Base-by-base conservation (phyloP, 2,113 vertebrate genomes). In the Falco punctatus region DNA sequence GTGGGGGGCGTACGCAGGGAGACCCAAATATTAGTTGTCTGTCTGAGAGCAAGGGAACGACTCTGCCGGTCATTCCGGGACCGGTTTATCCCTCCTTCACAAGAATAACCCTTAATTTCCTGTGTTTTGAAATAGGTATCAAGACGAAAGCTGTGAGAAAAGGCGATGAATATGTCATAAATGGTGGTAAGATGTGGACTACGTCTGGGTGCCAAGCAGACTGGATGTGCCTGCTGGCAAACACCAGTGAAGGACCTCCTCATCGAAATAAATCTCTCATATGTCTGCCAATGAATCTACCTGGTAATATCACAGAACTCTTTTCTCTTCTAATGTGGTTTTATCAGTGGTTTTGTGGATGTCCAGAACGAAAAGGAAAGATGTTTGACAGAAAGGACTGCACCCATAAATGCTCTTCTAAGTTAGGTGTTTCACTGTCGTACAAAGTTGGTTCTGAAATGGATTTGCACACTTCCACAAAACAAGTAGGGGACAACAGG, bases 241-340 rank as follows among this genome's bases (percentile, higher is more conserved):
- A 98, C 94, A 98, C 98, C 71, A 97, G 97, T 3, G 94, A 98
- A 13, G 98, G 98, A 28, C 97, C 97, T 9, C 54, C 97, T 5
- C 98, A 99, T 95, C 98, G 3, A 94, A 99, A 98, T 86, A 99
- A 99, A 94, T 98, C 98, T 54, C 98, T 99, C 71, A 95, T 99
- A 75, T 99, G 98, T 87, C 72, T 99, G 83, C 98, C 99, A 27
- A 97, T 99, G 98, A 98, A 98, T 69, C 93, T 98, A 15, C 98
- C 98, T 69, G 98, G 98, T 99, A 97, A 95, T 88, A 67, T 72
- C 70, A 32, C 40, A 59, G 11, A 55, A 22, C 5, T 70, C 13
- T 51, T 51, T 92, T 58, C 42, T 81, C 59, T 65, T 87, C 51
- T 75, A 6, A 26, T 82, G 78, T 66, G 13, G 17, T 90, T 86